A percentile compares a stretch with the other conserved stretches of the same genome.
Evolutionary conservation across 2,888 invertebrate genomes (phyloP).

Genomic region (Xanthorhoe spadicearia): DNA sequence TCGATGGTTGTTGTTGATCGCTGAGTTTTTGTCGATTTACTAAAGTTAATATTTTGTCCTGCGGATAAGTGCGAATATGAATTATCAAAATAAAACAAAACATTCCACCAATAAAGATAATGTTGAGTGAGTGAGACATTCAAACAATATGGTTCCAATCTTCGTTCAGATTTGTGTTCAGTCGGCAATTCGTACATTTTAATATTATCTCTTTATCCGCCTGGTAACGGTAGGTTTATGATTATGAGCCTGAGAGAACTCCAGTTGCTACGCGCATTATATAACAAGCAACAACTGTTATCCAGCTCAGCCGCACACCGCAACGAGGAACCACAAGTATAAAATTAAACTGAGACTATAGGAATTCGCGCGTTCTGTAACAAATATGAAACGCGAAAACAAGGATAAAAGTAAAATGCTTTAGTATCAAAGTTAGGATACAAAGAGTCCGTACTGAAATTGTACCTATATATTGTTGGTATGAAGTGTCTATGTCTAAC

Average conservation of each 20-base stretch:
- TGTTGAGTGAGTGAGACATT: neutral
- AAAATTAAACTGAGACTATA: slow-evolving; percentile 18
- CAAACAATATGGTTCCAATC: neutral
- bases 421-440: neutral
- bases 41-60: no score
- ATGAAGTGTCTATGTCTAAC: no score
- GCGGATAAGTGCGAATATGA: no score
- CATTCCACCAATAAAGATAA: no score
- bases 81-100: no score
- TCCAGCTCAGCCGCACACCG: slow-evolving; percentile 16
- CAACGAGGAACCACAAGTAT: slow-evolving; percentile 30
- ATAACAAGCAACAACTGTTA: slow-evolving; percentile 24
- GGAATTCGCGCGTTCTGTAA: neutral
- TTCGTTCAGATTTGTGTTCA: neutral
- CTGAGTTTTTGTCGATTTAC: no score
- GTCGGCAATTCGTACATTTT: slow-evolving; percentile 3
- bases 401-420: neutral
- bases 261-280: slow-evolving; percentile 27
- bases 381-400: neutral
- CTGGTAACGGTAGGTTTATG: slow-evolving; percentile 15
- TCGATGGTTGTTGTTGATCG: no score
- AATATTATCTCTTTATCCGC: slow-evolving; percentile 3
- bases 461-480: no score
- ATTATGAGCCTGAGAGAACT: slow-evolving; percentile 18
- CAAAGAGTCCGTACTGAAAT: no score